These are phyloP conservation scores for Scelioninae gen. 1 DNA, from an alignment of 2,888 invertebrate species.

Conservation along the genomic window DNA sequence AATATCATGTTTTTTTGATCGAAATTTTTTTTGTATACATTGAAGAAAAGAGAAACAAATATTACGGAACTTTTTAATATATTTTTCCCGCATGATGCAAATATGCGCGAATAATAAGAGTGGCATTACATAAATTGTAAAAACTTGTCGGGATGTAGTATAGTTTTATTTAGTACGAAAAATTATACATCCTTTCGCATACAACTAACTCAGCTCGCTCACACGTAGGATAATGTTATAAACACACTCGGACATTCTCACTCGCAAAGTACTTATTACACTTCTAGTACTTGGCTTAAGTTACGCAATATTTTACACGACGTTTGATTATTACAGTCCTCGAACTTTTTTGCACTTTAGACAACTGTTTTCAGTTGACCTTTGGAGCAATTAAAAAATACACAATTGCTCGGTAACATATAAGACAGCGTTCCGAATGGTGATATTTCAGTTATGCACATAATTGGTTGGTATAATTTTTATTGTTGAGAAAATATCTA, in stretches of 20 bases:
- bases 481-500: not conserved
- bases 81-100: not conserved
- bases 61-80: not conserved
- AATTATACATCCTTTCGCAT: slow-evolving; percentile 33
- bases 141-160: not conserved
- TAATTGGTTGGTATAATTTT: not conserved
- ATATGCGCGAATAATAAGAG: not conserved
- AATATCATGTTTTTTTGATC: no score
- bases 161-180: slow-evolving; percentile 42
- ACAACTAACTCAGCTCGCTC: slow-evolving; percentile 6
- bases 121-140: not conserved
- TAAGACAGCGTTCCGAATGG: not conserved
- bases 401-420: slow-evolving; percentile 6
- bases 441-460: not conserved
- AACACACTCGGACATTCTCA: slow-evolving; percentile 30
- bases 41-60: not conserved
- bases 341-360: slow-evolving; percentile 1
- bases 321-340: slow-evolving; percentile 39
- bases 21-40: not conserved
- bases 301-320: slow-evolving; percentile 48
- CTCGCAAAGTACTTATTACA: slow-evolving; percentile 31
- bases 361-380: slow-evolving; percentile 29
- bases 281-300: slow-evolving; percentile 13
- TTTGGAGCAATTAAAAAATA: slow-evolving; percentile 6
- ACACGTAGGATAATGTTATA: slow-evolving; percentile 21